Conservation (phyloP, 2,888 invertebrate genomes). For the Oxycera nigricornis region DNA sequence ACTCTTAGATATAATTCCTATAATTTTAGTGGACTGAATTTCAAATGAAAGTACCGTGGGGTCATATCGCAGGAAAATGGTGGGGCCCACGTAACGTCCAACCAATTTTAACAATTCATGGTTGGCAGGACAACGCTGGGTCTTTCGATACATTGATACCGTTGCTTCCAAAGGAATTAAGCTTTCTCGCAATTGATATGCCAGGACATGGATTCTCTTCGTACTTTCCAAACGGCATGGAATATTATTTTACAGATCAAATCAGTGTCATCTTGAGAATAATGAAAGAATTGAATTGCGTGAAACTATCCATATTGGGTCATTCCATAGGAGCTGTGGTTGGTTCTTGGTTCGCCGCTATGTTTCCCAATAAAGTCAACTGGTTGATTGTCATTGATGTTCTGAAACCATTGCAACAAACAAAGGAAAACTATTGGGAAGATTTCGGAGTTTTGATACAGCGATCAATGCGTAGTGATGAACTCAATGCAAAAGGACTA, state of each 20-base stretch:
- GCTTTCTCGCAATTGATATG: constrained; percentile 71
- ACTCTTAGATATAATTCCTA: no score
- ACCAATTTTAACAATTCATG: constrained; percentile 76
- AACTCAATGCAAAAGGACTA: constrained; percentile 56
- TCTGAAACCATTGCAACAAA: constrained; percentile 57
- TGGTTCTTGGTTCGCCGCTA: constrained; percentile 68
- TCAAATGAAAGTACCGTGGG: constrained; percentile 72
- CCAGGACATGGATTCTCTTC: constrained; percentile 78
- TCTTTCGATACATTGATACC: constrained; percentile 75
- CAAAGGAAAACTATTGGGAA: constrained; percentile 54
- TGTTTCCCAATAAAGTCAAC: constrained; percentile 64
- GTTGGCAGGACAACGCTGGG: constrained; percentile 82
- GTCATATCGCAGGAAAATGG: constrained; percentile 72
- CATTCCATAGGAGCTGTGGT: constrained; percentile 75
- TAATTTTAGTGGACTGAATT: constrained; percentile 66
- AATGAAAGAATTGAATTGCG: constrained; percentile 73
- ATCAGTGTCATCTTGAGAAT: constrained; percentile 66
- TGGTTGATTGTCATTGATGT: constrained; percentile 59
- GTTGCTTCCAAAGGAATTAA: constrained; percentile 63
- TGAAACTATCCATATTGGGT: constrained; percentile 71
- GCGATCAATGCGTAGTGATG: constrained; percentile 63
- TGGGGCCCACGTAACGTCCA: constrained; percentile 72
- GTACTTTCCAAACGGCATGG: constrained; percentile 69
- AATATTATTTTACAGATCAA: constrained; percentile 60
- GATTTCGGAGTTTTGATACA: constrained; percentile 60